These are phyloP conservation scores for Drosophila carrolli DNA, from an alignment of 1,140 invertebrate species.

Conservation along the genomic window DNA sequence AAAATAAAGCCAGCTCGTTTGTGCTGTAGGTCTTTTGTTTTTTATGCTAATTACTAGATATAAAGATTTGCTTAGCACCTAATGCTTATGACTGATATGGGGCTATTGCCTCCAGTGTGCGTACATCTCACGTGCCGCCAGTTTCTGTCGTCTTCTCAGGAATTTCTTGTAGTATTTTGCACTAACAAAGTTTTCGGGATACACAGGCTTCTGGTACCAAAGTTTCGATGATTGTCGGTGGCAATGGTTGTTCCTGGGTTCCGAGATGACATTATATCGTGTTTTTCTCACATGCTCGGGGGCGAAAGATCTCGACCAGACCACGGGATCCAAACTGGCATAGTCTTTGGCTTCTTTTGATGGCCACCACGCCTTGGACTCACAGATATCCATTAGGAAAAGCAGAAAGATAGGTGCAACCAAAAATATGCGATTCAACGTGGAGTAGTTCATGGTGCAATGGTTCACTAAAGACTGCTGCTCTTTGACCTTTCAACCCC, in stretches of 20 bases:
- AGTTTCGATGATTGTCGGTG: not conserved
- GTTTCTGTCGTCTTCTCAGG: conserved; percentile 39
- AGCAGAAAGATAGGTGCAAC: conserved; percentile 7
- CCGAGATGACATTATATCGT: conserved; percentile 23
- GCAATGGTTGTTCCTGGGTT: conserved; percentile 2
- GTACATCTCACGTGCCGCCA: conserved; percentile 42
- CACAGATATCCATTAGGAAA: not conserved
- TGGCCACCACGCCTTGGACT: conserved; percentile 53
- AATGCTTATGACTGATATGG: not conserved
- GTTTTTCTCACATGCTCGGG: conserved; percentile 57
- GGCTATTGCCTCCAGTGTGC: conserved; percentile 19
- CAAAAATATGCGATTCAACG: conserved; percentile 9
- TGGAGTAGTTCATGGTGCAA: conserved; percentile 37
- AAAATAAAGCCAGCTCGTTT: conserved; percentile 17
- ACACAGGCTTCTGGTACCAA: not conserved
- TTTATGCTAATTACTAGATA: conserved; percentile 44
- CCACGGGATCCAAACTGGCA: conserved; percentile 74
- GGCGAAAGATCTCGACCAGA: conserved; percentile 71
- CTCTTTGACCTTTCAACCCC: conserved; percentile 19
- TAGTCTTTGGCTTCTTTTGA: conserved; percentile 55
- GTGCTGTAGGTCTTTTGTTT: conserved; percentile 32
- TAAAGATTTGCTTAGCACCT: conserved; percentile 39
- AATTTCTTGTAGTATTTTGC: conserved; percentile 35
- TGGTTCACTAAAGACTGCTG: conserved; percentile 19
- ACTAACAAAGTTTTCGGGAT: not conserved